Evolutionary conservation across 2,888 invertebrate species (phyloP).

Genomic region (Galerucella calmariensis): DNA sequence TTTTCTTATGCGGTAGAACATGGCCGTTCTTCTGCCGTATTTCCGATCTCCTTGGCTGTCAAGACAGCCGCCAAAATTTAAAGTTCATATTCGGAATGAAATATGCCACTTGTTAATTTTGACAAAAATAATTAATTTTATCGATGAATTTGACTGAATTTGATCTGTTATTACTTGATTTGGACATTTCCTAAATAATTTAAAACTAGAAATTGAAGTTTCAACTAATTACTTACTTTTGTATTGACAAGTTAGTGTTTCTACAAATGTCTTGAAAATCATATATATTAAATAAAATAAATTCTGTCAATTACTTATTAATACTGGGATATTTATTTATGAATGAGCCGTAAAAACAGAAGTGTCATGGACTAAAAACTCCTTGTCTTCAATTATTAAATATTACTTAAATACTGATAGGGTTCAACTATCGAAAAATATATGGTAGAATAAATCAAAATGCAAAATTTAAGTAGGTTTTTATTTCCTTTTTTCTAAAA

Average conservation of each 20-base stretch:
- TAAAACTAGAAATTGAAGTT: constrained; percentile 18
- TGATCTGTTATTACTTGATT: constrained; percentile 31
- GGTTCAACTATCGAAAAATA: neutral
- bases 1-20: constrained; percentile 49
- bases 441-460: neutral
- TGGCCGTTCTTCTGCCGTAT: constrained; percentile 43
- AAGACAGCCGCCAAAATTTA: constrained; percentile 51
- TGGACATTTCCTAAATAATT: constrained; percentile 10
- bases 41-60: constrained; percentile 50
- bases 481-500: neutral
- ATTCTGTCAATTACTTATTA: neutral
- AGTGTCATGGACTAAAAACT: neutral
- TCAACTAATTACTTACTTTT: constrained; percentile 28
- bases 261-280: constrained; percentile 15
- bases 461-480: neutral
- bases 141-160: constrained; percentile 25
- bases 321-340: neutral
- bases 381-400: neutral
- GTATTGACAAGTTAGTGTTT: constrained; percentile 17
- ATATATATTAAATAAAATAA: constrained; percentile 1
- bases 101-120: constrained; percentile 47
- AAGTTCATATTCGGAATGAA: constrained; percentile 43
- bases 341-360: neutral
- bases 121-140: constrained; percentile 39
- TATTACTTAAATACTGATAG: neutral